Evolutionary conservation across 2,888 invertebrate species (phyloP), one percentile per base, ranked within the genome.

Genomic region (Saturnia japonica): DNA sequence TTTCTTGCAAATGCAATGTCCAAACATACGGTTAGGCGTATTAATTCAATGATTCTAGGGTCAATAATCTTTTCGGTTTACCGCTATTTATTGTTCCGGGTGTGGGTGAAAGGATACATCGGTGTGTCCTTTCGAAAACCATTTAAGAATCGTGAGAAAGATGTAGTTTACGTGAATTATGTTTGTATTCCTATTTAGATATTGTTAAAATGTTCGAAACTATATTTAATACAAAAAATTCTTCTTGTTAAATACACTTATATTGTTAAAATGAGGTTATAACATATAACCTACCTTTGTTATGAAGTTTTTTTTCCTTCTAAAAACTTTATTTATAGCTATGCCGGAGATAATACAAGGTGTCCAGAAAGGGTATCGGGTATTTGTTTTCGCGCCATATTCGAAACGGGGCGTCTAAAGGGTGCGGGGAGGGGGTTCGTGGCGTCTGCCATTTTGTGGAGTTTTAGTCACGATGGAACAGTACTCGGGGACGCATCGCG

Each of bases 1-100:
- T 80, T 83, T 66, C 71, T 73, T 74, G 78, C 80, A 76, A 74
- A 73, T 80, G 79, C 79, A 82, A 74, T 85, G 89, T 88, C 87
- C 80, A 91, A 91, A 90, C 88, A 91, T 73, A 80, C 76, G 82
- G 81, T 83, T 82, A 76, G 75, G 76, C 77, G 81, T 82, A 85
- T 87, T 88, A 86, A 88, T 86, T 88, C 83, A 80, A 68, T 76
- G 75, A 54, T 78, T 79, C 80, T 83, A 75, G 87, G 91, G 91
- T 90, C 88, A 88, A 28, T n/a, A 54, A 78, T 79, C 80, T 84
- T 81, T 82, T 42, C 28, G 83, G 84, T 83, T 81, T 77, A 76
- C 81, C 82, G 80, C 82, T 75, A 79, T 81, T 84, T 84, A 80
- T 79, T 75, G 75, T 28, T 12, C 25, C 25, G 57, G 57, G 57